Percentiles rank a stretch among this genome's conserved stretches.
These are phyloP conservation scores for Labeo calbasu DNA, from an alignment of 2,797 vertebrate genomes.

Conservation along the genomic window DNA sequence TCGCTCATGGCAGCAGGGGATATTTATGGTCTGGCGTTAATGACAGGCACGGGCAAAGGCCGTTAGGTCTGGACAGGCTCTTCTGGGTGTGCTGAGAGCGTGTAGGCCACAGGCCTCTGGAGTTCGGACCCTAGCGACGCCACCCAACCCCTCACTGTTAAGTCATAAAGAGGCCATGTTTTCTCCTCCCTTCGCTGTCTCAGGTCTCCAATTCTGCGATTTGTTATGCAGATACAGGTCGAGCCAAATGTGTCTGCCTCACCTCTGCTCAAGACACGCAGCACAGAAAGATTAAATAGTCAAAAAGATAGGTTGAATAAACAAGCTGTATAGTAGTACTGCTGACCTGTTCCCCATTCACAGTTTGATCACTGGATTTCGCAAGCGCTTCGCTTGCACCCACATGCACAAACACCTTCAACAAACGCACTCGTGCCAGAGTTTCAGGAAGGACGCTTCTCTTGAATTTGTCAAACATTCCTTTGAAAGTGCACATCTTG, in stretches of 20 bases:
- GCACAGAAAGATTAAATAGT: conserved; percentile 10
- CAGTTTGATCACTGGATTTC: conserved; percentile 33
- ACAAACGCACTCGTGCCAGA: not conserved
- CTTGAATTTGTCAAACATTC: not conserved
- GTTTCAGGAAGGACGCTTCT: not conserved
- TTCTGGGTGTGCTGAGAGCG: conserved; percentile 53
- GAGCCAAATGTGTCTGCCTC: conserved; percentile 82
- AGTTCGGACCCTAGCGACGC: conserved; percentile 66
- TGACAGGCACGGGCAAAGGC: conserved; percentile 79
- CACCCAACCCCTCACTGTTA: conserved; percentile 71
- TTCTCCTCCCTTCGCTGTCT: conserved; percentile 60
- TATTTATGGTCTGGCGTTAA: conserved; percentile 78
- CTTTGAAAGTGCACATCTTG: not conserved
- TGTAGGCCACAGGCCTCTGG: conserved; percentile 53
- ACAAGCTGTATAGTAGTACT: conserved; percentile 21
- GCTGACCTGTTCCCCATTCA: conserved; percentile 22
- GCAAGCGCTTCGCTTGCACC: not conserved
- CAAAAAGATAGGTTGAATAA: conserved; percentile 25
- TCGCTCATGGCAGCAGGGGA: conserved; percentile 66
- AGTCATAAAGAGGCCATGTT: conserved; percentile 78
- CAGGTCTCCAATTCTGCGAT: conserved; percentile 69
- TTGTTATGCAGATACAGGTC: conserved; percentile 84
- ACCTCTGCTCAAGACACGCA: conserved; percentile 63
- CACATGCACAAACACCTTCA: not conserved
- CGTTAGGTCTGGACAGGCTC: conserved; percentile 69